phyloP scores from a whole-genome alignment of 2,888 invertebrate species.

The Diachrysia chrysitis region DNA sequence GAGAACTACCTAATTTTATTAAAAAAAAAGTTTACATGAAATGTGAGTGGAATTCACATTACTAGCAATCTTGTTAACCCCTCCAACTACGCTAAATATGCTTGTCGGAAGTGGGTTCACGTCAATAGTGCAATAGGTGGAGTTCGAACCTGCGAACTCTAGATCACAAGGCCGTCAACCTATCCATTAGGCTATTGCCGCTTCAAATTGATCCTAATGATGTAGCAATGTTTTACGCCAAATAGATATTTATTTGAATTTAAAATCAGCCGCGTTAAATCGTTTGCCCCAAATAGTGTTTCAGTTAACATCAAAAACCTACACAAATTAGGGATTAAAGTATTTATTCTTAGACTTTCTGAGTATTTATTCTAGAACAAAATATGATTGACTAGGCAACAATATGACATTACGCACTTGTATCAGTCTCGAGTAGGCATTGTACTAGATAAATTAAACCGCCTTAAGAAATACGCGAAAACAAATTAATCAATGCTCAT shows the following conservation, averaged over 20 bases:
- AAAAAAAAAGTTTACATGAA: no score
- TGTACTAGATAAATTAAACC: conserved; percentile 37
- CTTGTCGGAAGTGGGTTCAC: no score
- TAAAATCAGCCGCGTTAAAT: conserved; percentile 66
- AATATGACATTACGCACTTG: conserved; percentile 9
- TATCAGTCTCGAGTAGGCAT: conserved; percentile 10
- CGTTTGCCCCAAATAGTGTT: conserved; percentile 49
- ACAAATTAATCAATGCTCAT: conserved; percentile 43
- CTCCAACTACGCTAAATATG: no score
- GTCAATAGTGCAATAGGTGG: no score
- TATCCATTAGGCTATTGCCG: no score
- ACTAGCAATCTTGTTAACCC: no score
- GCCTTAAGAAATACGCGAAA: conserved; percentile 39
- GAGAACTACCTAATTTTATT: no score
- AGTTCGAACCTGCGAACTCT: no score
- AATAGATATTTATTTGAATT: conserved; percentile 64
- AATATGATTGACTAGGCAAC: neutral
- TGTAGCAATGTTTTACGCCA: conserved; percentile 64
- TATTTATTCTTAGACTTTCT: neutral
- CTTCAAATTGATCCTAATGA: conserved; percentile 76
- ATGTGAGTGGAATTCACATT: no score
- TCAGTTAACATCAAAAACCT: neutral
- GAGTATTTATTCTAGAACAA: neutral
- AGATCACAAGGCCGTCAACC: no score
- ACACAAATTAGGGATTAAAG: neutral